Evolutionary conservation across 2,888 invertebrate species (phyloP), one percentile per base, ranked within the genome.

Genomic region (Amiota communis): DNA sequence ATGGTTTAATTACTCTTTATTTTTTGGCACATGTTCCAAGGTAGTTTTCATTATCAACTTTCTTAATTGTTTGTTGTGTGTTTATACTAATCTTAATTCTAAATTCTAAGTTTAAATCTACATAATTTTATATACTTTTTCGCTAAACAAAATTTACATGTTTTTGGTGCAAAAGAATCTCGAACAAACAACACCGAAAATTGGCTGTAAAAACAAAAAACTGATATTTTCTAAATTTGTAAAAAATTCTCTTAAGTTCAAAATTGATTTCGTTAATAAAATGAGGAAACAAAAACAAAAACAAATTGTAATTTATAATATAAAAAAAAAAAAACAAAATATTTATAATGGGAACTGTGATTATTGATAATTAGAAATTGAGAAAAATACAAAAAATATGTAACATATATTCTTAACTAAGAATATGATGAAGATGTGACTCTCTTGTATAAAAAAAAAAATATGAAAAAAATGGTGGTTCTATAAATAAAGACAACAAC

Each of bases 261-360:
- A 47, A 59, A 59, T 59, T 47, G 17, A n/a, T 64, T 64, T 64
- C 20, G 64, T 70, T 70, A 64, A 70, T 57, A 15, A 46, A 15
- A 56, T 13, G 49, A 59, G 67, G 48, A 48, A 67, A n/a, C 56
- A 56, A 15, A 48, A 8, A 77, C 64, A 65, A 79, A 72, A 76
- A 57, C 47, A 72, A 78, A 75, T 76, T 23, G 23, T 23, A 23
- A 23, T 23, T 23, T 23, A 23, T 36, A 36, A 36, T 6, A 2
- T 6, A 36, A 36, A 2, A 36, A 36, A 6, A 36, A 36, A 20
- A 11, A 64, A 36, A 23, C 23, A 13, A 56, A 65, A 36, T 15
- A 36, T 36, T 36, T 79, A 77, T 56, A 36, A 84, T 86, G 78
- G 81, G 78, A 85, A 85, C 85, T 85, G 85, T 85, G 85, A 85